Conservation (phyloP, 2,797 vertebrate species). For the Phyllotis vaccarum region DNA sequence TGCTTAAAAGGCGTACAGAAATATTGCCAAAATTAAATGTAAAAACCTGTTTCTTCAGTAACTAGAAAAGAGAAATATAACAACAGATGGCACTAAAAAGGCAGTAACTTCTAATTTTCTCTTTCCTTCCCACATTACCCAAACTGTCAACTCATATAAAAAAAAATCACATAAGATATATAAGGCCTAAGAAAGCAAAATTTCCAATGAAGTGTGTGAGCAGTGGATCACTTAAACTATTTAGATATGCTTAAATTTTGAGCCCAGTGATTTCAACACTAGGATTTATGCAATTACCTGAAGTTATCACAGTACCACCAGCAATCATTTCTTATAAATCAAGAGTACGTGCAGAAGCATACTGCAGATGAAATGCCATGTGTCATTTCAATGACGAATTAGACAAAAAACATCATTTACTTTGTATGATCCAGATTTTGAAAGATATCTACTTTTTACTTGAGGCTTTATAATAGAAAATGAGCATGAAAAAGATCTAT, state of each 20-base stretch:
- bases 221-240: conserved; percentile 31
- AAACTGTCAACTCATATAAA: conserved; percentile 70
- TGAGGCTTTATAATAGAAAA: not conserved
- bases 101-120: conserved; percentile 74
- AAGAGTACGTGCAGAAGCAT: not conserved
- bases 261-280: not conserved
- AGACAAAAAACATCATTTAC: not conserved
- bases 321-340: conserved; percentile 38
- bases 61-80: conserved; percentile 43
- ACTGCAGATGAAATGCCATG: not conserved
- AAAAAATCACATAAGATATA: conserved; percentile 59
- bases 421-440: conserved; percentile 3
- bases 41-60: conserved; percentile 29
- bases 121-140: conserved; percentile 58
- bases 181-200: conserved; percentile 36
- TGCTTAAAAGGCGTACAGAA: not conserved
- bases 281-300: not conserved
- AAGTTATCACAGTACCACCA: conserved; percentile 14
- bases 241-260: conserved; percentile 18
- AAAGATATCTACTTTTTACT: not conserved
- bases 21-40: conserved; percentile 24
- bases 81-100: conserved; percentile 65
- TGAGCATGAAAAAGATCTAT: not conserved
- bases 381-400: not conserved
- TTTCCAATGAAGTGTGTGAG: conserved; percentile 45